Evolutionary conservation across 2,888 invertebrate genomes (phyloP).

Genomic region (Cheilosia impressa): DNA sequence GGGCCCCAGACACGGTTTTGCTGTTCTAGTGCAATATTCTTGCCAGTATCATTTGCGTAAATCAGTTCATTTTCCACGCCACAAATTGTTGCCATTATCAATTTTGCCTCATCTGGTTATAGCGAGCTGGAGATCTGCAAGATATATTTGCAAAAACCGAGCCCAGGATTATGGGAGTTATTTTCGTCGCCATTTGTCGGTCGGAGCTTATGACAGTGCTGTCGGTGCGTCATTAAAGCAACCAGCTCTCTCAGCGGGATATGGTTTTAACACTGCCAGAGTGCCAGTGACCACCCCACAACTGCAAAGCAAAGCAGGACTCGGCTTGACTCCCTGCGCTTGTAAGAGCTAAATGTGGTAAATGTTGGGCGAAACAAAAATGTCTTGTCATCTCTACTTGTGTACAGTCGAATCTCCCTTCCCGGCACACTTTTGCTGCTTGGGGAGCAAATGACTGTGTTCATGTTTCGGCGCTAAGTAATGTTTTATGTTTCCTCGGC

Average conservation of each 20-base stretch:
- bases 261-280: constrained; percentile 11
- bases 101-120: constrained; percentile 21
- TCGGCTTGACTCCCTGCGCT: constrained; percentile 6
- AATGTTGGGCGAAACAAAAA: constrained; percentile 42
- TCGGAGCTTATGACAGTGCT: constrained; percentile 18
- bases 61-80: constrained; percentile 65
- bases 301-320: background rate
- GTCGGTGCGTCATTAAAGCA: constrained; percentile 41
- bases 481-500: constrained; percentile 66
- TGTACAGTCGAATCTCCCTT: background rate
- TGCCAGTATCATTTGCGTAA: constrained; percentile 26
- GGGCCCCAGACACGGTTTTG: background rate
- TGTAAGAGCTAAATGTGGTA: constrained; percentile 54
- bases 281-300: background rate
- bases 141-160: background rate
- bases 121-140: background rate
- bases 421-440: background rate
- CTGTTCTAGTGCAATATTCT: constrained; percentile 5
- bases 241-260: constrained; percentile 43
- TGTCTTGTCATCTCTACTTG: constrained; percentile 18
- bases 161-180: background rate
- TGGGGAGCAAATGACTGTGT: constrained; percentile 43
- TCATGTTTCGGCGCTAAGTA: constrained; percentile 64
- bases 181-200: no score
- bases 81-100: constrained; percentile 53